These are phyloP conservation scores for Turdus rufiventris DNA, from an alignment of 2,113 vertebrate species.

Conservation along the genomic window DNA sequence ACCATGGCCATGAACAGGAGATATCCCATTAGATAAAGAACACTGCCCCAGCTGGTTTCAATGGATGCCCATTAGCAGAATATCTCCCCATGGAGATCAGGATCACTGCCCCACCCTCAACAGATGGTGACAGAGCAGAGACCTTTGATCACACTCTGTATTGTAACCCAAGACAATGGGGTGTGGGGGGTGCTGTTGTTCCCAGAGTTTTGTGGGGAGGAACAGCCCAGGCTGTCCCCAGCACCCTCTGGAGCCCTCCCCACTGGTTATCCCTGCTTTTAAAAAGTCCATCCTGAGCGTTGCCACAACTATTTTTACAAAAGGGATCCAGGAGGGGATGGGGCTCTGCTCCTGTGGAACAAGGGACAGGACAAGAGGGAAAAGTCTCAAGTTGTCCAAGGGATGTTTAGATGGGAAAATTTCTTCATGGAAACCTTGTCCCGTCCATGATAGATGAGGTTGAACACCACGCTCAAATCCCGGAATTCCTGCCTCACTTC, in stretches of 20 bases:
- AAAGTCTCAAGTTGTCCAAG: fast-evolving
- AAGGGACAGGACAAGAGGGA: neutral
- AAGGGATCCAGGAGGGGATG: fast-evolving
- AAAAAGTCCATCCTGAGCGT: neutral
- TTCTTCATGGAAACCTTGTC: neutral
- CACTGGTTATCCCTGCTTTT: fast-evolving
- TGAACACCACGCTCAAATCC: neutral
- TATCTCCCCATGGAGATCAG: too few species aligned
- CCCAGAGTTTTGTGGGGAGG: too few species aligned
- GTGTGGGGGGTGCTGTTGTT: fast-evolving
- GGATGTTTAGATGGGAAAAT: neutral
- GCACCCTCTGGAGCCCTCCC: too few species aligned
- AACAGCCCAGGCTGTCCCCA: too few species aligned
- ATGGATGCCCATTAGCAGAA: too few species aligned
- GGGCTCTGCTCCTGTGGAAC: neutral
- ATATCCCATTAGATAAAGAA: too few species aligned
- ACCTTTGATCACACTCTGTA: too few species aligned
- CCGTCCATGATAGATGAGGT: neutral
- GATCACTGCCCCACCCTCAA: too few species aligned
- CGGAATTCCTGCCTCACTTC: neutral
- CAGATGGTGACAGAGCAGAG: too few species aligned
- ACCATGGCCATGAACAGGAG: too few species aligned
- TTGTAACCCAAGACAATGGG: too few species aligned
- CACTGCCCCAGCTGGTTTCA: too few species aligned
- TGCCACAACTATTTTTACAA: fast-evolving